Percentiles rank a stretch among this genome's conserved stretches.
Conservation (phyloP, 2,888 invertebrate genomes). For the Osmoderma eremita region DNA sequence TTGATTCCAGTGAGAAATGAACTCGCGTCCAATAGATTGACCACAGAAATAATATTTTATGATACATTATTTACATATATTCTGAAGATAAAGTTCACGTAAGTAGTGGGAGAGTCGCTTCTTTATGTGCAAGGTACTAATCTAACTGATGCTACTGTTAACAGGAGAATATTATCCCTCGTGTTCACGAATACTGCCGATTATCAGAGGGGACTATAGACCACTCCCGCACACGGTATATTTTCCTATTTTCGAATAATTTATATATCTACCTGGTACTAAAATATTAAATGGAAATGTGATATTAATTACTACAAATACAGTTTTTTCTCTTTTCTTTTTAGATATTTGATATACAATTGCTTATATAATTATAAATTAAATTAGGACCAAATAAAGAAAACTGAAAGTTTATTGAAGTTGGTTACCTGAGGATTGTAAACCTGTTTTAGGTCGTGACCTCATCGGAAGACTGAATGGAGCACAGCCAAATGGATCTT, state of each 20-base stretch:
- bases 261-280: slow-evolving; percentile 19
- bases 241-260: slow-evolving; percentile 9
- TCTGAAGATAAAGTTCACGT: too few relatives aligned
- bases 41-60: too few relatives aligned
- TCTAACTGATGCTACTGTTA: too few relatives aligned
- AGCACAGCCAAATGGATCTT: slow-evolving; percentile 84
- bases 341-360: slow-evolving; percentile 17
- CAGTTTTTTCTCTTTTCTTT: neutral
- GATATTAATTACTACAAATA: slow-evolving; percentile 5
- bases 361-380: slow-evolving; percentile 7
- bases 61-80: too few relatives aligned
- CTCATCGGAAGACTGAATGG: slow-evolving; percentile 78
- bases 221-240: too few relatives aligned
- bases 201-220: too few relatives aligned
- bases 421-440: slow-evolving; percentile 64
- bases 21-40: too few relatives aligned
- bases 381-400: slow-evolving; percentile 6
- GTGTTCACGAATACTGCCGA: too few relatives aligned
- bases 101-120: too few relatives aligned
- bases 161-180: too few relatives aligned
- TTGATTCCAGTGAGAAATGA: too few relatives aligned
- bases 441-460: slow-evolving; percentile 59
- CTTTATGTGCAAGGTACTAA: too few relatives aligned
- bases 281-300: slow-evolving; percentile 11
- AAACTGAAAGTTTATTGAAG: slow-evolving; percentile 50